Percentiles rank a stretch among this genome's conserved stretches.
Evolutionary conservation across 1,140 invertebrate genomes (phyloP).

Genomic region (Orchestia grillus): DNA sequence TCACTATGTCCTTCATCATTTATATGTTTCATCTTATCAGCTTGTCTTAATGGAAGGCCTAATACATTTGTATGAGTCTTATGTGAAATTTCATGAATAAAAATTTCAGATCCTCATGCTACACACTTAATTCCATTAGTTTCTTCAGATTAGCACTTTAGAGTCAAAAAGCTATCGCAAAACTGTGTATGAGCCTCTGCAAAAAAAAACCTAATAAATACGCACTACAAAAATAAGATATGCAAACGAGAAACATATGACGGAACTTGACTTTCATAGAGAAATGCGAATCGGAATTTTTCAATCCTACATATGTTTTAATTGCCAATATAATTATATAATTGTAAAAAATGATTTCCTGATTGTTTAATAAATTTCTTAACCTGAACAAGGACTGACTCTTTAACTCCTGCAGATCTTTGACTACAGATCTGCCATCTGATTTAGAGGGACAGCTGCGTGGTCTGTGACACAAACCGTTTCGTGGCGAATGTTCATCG

Average conservation of each 20-base stretch:
- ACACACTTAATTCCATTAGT: background rate
- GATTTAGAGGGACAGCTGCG: background rate
- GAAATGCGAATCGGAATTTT: background rate
- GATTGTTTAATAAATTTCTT: background rate
- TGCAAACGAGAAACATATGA: background rate
- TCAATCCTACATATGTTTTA: background rate
- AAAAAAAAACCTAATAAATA: background rate
- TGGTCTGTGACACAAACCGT: background rate
- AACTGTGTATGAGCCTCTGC: background rate
- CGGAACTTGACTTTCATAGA: background rate
- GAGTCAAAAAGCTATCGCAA: background rate
- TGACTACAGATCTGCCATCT: background rate
- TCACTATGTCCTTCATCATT: background rate
- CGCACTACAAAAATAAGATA: background rate
- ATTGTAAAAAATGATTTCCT: background rate
- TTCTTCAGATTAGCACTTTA: background rate
- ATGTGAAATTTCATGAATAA: background rate
- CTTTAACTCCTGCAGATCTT: no score
- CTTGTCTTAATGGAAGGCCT: background rate
- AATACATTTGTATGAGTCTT: background rate
- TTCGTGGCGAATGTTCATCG: background rate
- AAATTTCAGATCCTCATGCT: background rate
- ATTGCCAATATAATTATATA: background rate
- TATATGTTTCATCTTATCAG: background rate
- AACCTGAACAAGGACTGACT: no score